phyloP scores from a whole-genome alignment of 1,140 invertebrate genomes.

The Drosophila melanica region DNA sequence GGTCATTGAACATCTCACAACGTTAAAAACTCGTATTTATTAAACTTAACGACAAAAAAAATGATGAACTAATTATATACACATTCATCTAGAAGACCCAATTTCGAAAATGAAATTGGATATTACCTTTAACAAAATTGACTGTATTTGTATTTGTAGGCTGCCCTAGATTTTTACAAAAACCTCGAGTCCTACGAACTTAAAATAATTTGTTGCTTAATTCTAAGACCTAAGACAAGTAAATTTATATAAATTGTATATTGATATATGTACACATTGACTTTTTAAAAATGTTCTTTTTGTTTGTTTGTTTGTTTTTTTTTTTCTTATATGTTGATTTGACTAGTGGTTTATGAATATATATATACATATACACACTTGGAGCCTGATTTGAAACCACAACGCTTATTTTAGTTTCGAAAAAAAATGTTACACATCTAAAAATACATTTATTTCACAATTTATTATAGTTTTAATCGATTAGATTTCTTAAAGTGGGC shows the following conservation, averaged over 20 bases:
- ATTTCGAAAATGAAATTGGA: constrained; percentile 76
- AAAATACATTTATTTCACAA: constrained; percentile 77
- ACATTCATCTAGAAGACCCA: constrained; percentile 22
- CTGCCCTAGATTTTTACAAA: constrained; percentile 11
- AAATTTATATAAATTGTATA: constrained; percentile 33
- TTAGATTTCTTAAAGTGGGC: constrained; percentile 63
- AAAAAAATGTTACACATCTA: constrained; percentile 64
- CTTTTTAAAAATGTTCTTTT: constrained; percentile 10
- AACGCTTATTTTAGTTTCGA: constrained; percentile 66
- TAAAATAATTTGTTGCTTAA: constrained; percentile 62
- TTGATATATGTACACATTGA: constrained; percentile 53
- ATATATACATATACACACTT: constrained; percentile 30
- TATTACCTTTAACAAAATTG: constrained; percentile 26
- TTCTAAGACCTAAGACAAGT: constrained; percentile 51
- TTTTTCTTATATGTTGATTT: constrained; percentile 38
- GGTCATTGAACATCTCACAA: constrained; percentile 36
- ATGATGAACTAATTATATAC: constrained; percentile 22
- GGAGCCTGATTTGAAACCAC: constrained; percentile 75
- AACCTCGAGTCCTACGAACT: constrained; percentile 39
- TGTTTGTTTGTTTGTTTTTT: too few species aligned
- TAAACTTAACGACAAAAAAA: constrained; percentile 17
- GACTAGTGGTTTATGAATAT: constrained; percentile 65
- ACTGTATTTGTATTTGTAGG: constrained; percentile 8
- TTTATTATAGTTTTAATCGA: constrained; percentile 47
- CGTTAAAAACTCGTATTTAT: constrained; percentile 1